Evolutionary conservation across 2,113 vertebrate species (phyloP), one percentile per base, ranked within the genome.

Genomic region (Vulpes lagopus): DNA sequence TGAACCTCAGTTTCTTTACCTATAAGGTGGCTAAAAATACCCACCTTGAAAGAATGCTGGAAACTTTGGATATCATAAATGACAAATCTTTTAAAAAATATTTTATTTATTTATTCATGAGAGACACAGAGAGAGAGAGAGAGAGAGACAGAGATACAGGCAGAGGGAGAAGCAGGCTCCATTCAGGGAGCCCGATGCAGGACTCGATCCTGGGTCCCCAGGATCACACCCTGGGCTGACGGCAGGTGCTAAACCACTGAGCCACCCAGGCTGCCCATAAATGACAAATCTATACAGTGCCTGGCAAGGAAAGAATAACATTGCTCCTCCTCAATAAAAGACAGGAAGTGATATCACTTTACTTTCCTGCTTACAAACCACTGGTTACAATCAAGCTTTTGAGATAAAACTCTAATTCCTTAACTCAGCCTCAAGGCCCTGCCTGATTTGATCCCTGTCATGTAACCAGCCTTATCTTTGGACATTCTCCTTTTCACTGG

Each of bases 291-390:
- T 23, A 5, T 2, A 15, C 5, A 8, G 32, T 5, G 22, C 2
- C 30, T 17, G 16, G 23, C 23, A n/a, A 86, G 5, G 35, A 8
- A 38, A 38, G 25, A 35, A 25, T 35, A 43, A 5, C 25, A 1
- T n/a, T 64, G 20, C 0, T 35, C 1, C 55, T 9, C 3, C 11
- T 79, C 30, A 12, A 2, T n/a, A 55, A 64, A 16, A 19, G 5
- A 14, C 11, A 11, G 23, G n/a, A n/a, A 38, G 11, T 38, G 25
- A 62, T 0, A 23, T 5, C 11, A 11, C 4, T 81, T 78, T 27
- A 14, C 22, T 27, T 82, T 71, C 49, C 27, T 85, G 5, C 20
- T 79, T 53, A 69, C 0, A 57, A 64, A 15, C 8, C 27, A 9
- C 3, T 35, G 11, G 30, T 35, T 65, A 10, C 15, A 19, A 11